Evolutionary conservation across 2,797 vertebrate species (phyloP), one percentile per base, ranked within the genome.

Genomic region (Acanthornis magna): DNA sequence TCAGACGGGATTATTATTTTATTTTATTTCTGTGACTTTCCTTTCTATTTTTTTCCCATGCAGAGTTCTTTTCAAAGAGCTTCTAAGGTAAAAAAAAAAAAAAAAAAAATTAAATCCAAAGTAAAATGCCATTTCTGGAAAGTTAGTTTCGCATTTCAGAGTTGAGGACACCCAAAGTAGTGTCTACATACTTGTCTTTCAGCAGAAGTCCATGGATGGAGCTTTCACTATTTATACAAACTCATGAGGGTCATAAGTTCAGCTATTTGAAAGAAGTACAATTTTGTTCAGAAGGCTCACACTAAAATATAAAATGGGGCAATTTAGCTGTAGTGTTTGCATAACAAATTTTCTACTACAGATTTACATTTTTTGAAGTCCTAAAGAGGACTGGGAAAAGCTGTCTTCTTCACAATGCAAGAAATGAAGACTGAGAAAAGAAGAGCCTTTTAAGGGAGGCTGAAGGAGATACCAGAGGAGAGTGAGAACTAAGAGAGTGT

Each of bases 31-130:
- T 57, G 18, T 9, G 34, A 2, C 1, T 47, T 83, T 60, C 29
- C 3, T 19, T 50, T 30, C 7, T 22, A 2, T 7, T 34, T 42
- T 65, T 36, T 40, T 0, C 3, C 11, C 19, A 4, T 0, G 8
- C 2, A 72, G 7, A 32, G 0, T 48, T 54, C 3, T 68, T 72
- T 75, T 26, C 29, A 57, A 23, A 61, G 18, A 45, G 9, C 15
- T 84, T 45, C 34, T 54, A 23, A 48, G n/a, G 48, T 3, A 32
- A 50, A 50, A 58, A 54, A 10, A 48, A 45, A 58, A 54, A 10
- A 48, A 45, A 32, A 50, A 50, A 58, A 54, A 10, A 48, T 21
- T 26, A 18, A 65, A 42, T 60, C 8, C 14, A 22, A 57, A 68
- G 23, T 30, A 9, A 60, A 85, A 7, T 55, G 21, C 2, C 7